These are phyloP conservation scores for Hermaeophaga mercurialis DNA, from an alignment of 2,888 invertebrate genomes.

Conservation along the genomic window DNA sequence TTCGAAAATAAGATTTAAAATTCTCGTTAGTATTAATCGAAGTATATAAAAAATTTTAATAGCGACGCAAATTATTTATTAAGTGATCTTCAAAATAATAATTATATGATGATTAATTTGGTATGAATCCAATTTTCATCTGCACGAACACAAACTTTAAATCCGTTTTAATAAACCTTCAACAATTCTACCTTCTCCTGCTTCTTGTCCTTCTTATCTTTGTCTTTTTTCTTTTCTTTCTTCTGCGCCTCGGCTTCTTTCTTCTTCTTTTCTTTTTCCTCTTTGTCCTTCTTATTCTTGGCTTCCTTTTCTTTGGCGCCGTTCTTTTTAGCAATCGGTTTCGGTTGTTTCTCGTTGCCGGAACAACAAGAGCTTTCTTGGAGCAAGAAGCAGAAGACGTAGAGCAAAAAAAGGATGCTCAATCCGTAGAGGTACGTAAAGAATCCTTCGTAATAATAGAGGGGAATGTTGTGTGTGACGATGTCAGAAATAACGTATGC, in stretches of 20 bases:
- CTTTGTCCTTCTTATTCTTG: constrained; percentile 60
- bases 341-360: constrained; percentile 63
- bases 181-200: constrained; percentile 61
- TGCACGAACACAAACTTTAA: constrained; percentile 1
- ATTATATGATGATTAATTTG: too few species aligned
- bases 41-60: too few species aligned
- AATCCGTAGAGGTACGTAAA: constrained; percentile 93
- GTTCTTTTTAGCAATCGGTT: constrained; percentile 56
- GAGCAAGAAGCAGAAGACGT: constrained; percentile 92
- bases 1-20: too few species aligned
- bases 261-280: constrained; percentile 62
- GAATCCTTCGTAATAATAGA: constrained; percentile 93
- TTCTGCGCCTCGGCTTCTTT: constrained; percentile 58
- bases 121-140: too few species aligned
- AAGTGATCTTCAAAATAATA: too few species aligned
- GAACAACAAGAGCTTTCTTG: constrained; percentile 89
- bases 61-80: too few species aligned
- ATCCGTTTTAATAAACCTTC: neutral
- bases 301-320: constrained; percentile 60
- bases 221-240: constrained; percentile 60
- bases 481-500: constrained; percentile 95
- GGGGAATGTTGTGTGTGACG: constrained; percentile 88
- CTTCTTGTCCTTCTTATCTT: constrained; percentile 45
- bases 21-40: too few species aligned
- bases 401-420: constrained; percentile 90